Percentiles rank a stretch among this genome's conserved stretches.
phyloP scores from a whole-genome alignment of 2,797 vertebrate species.

The Zonotrichia albicollis region DNA sequence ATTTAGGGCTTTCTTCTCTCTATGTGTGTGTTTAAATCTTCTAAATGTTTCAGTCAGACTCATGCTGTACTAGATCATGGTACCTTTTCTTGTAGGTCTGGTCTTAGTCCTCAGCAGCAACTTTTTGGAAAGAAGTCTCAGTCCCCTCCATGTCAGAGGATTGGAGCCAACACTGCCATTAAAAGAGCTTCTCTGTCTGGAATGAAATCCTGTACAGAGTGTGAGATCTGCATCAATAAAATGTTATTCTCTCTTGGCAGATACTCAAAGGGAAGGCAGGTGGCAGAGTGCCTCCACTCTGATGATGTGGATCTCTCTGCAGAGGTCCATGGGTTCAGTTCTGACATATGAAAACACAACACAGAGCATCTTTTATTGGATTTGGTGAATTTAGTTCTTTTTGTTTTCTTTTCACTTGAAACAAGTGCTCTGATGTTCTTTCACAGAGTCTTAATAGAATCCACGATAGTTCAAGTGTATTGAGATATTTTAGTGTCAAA shows the following conservation, averaged over 20 bases:
- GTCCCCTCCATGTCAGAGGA: not conserved
- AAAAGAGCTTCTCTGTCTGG: not conserved
- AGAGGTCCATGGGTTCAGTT: not conserved
- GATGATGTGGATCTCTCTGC: not conserved
- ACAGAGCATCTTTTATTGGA: not conserved
- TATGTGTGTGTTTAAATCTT: not conserved
- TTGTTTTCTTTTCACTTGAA: not conserved
- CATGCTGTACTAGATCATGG: not conserved
- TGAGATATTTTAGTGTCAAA: not conserved
- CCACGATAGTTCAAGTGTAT: fast-evolving
- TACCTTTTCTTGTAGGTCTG: not conserved
- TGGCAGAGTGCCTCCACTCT: not conserved
- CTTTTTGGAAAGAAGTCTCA: not conserved
- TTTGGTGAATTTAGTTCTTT: not conserved
- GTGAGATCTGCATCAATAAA: not conserved
- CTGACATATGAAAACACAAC: not conserved
- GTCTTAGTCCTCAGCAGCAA: not conserved
- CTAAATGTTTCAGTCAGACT: not conserved
- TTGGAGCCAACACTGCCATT: not conserved
- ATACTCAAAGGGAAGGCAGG: constrained; percentile 1
- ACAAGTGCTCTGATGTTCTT: not conserved
- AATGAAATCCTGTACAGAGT: not conserved
- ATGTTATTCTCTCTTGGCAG: not conserved
- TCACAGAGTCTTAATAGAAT: not conserved
- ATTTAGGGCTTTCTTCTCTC: not conserved